Conservation (phyloP, 2,113 vertebrate species). For the Caranx melampygus region DNA sequence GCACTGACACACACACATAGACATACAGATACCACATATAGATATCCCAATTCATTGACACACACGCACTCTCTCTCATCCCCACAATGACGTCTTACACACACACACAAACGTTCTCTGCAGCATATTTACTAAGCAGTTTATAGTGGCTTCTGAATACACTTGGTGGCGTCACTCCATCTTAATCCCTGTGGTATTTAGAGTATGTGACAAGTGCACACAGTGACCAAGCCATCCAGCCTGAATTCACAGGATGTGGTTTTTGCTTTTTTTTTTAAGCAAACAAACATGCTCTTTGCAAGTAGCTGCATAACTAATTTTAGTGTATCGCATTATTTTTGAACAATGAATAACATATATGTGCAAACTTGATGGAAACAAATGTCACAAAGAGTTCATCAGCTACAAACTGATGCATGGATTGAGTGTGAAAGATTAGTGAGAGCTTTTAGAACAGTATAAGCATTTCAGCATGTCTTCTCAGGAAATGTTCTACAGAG, state of each 20-base stretch:
- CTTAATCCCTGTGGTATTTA: conserved; percentile 47
- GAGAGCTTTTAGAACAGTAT: background rate
- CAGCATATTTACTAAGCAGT: conserved; percentile 26
- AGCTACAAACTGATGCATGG: background rate
- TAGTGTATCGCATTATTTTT: background rate
- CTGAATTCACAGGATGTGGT: conserved; percentile 12
- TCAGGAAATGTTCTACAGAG: background rate
- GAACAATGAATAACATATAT: background rate
- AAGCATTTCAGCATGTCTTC: background rate
- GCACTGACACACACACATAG: background rate
- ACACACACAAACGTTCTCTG: conserved; percentile 17
- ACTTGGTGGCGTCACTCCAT: conserved; percentile 33
- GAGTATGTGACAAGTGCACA: conserved; percentile 43
- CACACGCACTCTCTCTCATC: conserved; percentile 2
- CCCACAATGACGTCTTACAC: conserved; percentile 10
- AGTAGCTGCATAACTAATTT: background rate
- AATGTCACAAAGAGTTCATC: background rate
- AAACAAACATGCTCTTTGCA: background rate
- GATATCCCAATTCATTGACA: conserved; percentile 28
- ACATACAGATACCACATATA: conserved; percentile 47
- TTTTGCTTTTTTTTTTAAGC: background rate
- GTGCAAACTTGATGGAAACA: background rate
- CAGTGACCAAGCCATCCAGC: background rate
- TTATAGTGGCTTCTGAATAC: conserved; percentile 32
- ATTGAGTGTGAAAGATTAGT: background rate